Evolutionary conservation across 2,888 invertebrate species (phyloP).

Genomic region (Tenthredo amoena): DNA sequence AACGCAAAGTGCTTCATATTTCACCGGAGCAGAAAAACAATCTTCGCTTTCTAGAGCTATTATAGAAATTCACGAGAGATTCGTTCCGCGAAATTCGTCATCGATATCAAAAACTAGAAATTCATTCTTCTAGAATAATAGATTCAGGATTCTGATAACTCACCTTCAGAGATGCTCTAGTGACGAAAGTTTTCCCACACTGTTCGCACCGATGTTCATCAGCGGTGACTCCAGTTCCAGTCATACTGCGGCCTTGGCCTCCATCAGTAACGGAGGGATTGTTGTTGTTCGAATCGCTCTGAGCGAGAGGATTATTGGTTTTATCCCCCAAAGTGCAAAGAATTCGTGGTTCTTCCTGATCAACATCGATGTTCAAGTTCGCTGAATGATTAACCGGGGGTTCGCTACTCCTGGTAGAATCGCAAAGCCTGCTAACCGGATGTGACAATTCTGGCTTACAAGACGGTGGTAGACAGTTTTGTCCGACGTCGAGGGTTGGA

Average conservation of each 20-base stretch:
- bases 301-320: slow-evolving; percentile 48
- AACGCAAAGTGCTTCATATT: neutral
- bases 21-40: neutral
- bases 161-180: slow-evolving; percentile 76
- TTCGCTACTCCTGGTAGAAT: slow-evolving; percentile 57
- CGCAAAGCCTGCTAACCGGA: slow-evolving; percentile 72
- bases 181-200: slow-evolving; percentile 76
- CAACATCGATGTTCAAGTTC: slow-evolving; percentile 34
- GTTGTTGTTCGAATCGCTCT: slow-evolving; percentile 71
- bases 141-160: slow-evolving; percentile 17
- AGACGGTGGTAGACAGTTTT: slow-evolving; percentile 8
- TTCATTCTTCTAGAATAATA: neutral
- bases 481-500: neutral
- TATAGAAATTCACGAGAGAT: neutral
- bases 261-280: slow-evolving; percentile 58
- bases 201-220: slow-evolving; percentile 74
- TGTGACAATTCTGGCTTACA: slow-evolving; percentile 68
- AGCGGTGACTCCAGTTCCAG: slow-evolving; percentile 10
- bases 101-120: neutral
- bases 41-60: neutral
- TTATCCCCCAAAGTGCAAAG: slow-evolving; percentile 46
- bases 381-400: slow-evolving; percentile 27
- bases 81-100: neutral
- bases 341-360: slow-evolving; percentile 33
- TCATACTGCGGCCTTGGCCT: slow-evolving; percentile 19